Conservation (phyloP, 2,113 vertebrate species). For the Calyptommatus sinebrachiatus region DNA sequence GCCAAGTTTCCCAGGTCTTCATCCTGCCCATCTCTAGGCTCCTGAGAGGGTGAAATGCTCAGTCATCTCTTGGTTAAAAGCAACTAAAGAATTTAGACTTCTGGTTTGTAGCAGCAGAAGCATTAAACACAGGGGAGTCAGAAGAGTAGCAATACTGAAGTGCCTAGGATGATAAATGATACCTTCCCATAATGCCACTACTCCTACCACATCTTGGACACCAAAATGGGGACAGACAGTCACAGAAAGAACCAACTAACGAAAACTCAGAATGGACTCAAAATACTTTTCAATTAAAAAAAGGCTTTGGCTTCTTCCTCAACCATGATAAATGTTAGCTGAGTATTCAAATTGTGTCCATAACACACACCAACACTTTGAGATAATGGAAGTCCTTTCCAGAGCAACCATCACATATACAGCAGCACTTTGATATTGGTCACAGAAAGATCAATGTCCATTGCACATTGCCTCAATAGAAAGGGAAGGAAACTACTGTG, state of each 20-base stretch:
- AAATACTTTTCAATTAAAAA: background rate
- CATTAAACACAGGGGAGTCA: background rate
- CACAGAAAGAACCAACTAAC: background rate
- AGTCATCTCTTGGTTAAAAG: background rate
- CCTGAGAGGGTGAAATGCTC: background rate
- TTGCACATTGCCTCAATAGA: background rate
- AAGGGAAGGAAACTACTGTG: background rate
- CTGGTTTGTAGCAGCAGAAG: background rate
- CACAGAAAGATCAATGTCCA: background rate
- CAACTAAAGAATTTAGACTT: background rate
- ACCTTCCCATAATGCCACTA: no score
- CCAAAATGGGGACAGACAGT: no score
- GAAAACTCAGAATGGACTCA: background rate
- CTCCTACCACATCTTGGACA: background rate
- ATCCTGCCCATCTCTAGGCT: background rate
- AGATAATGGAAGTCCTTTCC: background rate
- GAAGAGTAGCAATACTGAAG: background rate
- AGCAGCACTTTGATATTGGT: background rate
- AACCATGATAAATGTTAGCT: background rate
- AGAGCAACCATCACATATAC: no score
- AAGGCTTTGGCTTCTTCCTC: no score
- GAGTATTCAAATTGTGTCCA: background rate
- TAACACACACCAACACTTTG: background rate
- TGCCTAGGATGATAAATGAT: background rate
- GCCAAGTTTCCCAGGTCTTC: no score